Evolutionary conservation across 2,888 invertebrate genomes (phyloP).

Genomic region (Eugnorisma glareosa): DNA sequence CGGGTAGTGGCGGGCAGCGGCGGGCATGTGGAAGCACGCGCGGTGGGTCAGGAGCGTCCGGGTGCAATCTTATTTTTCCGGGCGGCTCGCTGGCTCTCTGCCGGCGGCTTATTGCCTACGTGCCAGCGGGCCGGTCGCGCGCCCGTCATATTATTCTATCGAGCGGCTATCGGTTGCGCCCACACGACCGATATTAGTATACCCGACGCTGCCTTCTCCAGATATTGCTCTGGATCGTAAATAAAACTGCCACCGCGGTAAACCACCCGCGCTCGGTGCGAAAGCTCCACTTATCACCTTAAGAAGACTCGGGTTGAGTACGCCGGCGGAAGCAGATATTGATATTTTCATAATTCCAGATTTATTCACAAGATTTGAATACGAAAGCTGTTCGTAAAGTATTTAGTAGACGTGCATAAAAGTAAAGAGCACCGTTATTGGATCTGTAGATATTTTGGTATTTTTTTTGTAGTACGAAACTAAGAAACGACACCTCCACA

Average conservation of each 20-base stretch:
- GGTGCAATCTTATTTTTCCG: constrained; percentile 89
- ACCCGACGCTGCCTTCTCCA: constrained; percentile 85
- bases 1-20: constrained; percentile 56
- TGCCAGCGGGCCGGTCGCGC: constrained; percentile 85
- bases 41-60: constrained; percentile 75
- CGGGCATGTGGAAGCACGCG: constrained; percentile 79
- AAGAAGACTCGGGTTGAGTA: constrained; percentile 67
- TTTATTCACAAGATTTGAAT: constrained; percentile 39
- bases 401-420: constrained; percentile 34
- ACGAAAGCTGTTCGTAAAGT: constrained; percentile 17
- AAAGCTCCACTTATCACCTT: constrained; percentile 80
- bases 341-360: constrained; percentile 51
- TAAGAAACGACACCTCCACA: constrained; percentile 62
- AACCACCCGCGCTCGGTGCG: constrained; percentile 69
- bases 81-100: constrained; percentile 83
- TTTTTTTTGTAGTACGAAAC: constrained; percentile 60
- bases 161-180: constrained; percentile 86
- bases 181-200: constrained; percentile 89
- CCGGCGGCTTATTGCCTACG: constrained; percentile 90
- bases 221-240: constrained; percentile 88
- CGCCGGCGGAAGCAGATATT: constrained; percentile 43
- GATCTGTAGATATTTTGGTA: constrained; percentile 38
- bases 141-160: constrained; percentile 90
- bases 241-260: constrained; percentile 83
- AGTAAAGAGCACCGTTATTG: constrained; percentile 23